Evolutionary conservation across 2,113 vertebrate species (phyloP).

Genomic region (Syngnathus floridae): DNA sequence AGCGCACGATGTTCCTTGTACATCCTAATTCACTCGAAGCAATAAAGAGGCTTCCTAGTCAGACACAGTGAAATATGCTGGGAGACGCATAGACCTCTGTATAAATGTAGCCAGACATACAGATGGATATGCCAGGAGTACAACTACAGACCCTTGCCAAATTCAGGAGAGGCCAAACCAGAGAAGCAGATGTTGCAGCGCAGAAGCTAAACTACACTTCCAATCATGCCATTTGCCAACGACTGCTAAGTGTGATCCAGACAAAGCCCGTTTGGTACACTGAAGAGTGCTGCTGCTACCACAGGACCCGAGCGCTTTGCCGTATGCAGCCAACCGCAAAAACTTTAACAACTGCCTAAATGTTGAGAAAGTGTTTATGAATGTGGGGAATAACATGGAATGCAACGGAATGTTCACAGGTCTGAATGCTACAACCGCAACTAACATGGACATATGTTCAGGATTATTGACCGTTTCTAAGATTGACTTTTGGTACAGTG

Average conservation of each 20-base stretch:
- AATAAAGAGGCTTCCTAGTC: constrained; percentile 39
- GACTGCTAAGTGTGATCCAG: constrained; percentile 22
- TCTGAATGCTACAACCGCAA: background rate
- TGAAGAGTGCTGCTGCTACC: constrained; percentile 10
- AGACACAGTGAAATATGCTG: constrained; percentile 37
- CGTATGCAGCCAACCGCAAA: background rate
- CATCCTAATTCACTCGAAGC: constrained; percentile 16
- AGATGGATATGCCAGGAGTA: constrained; percentile 43
- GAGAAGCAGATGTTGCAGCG: constrained; percentile 47
- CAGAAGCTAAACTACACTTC: constrained; percentile 42
- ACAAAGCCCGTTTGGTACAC: constrained; percentile 29
- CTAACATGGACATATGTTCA: background rate
- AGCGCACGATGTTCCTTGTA: background rate
- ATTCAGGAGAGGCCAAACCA: constrained; percentile 41
- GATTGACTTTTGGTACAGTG: background rate
- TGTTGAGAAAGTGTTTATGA: background rate
- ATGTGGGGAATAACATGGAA: background rate
- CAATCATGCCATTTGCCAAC: constrained; percentile 33
- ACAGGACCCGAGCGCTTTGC: constrained; percentile 11
- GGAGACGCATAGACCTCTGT: constrained; percentile 36
- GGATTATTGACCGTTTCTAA: background rate
- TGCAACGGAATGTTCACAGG: background rate
- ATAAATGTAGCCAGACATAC: constrained; percentile 39
- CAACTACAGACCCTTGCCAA: constrained; percentile 35
- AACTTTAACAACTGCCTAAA: constrained; percentile 1